phyloP scores from a whole-genome alignment of 2,888 invertebrate genomes.

The Sphaeridia pumilis region DNA sequence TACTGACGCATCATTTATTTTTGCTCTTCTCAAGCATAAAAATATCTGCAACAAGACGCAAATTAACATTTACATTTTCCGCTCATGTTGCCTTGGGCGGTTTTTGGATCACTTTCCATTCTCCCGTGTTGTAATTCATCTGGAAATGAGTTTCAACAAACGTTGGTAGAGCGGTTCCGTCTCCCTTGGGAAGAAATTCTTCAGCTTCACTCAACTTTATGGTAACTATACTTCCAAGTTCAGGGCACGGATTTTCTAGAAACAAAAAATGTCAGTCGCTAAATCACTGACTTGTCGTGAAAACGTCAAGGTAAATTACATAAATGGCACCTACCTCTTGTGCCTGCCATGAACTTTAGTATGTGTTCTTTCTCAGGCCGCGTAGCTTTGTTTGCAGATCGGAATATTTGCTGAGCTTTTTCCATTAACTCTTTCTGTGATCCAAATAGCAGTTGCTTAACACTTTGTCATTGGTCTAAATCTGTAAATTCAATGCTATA shows the following conservation, averaged over 20 bases:
- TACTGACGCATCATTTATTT: no score
- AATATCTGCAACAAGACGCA: background rate
- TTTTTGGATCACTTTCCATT: slow-evolving; percentile 92
- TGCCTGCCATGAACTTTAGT: slow-evolving; percentile 97
- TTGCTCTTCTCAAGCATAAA: no score
- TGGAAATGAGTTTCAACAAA: slow-evolving; percentile 92
- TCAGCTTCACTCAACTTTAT: slow-evolving; percentile 87
- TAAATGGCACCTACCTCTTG: slow-evolving; percentile 55
- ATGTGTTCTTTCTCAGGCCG: slow-evolving; percentile 94
- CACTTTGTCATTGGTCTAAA: background rate
- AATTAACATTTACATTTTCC: background rate
- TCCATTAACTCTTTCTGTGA: slow-evolving; percentile 86
- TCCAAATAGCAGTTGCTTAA: slow-evolving; percentile 14
- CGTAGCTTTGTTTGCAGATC: slow-evolving; percentile 88
- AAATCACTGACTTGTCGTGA: background rate
- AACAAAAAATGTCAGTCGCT: background rate
- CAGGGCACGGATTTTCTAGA: slow-evolving; percentile 91
- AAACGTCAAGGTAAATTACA: background rate
- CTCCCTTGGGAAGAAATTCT: slow-evolving; percentile 74
- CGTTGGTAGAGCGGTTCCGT: slow-evolving; percentile 65
- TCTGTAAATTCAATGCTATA: background rate
- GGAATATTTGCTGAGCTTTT: slow-evolving; percentile 96
- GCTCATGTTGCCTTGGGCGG: slow-evolving; percentile 55
- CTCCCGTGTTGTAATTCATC: slow-evolving; percentile 95
- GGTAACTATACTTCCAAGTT: slow-evolving; percentile 88